Conservation (phyloP, 2,888 invertebrate species). For the Sympetrum striolatum region DNA sequence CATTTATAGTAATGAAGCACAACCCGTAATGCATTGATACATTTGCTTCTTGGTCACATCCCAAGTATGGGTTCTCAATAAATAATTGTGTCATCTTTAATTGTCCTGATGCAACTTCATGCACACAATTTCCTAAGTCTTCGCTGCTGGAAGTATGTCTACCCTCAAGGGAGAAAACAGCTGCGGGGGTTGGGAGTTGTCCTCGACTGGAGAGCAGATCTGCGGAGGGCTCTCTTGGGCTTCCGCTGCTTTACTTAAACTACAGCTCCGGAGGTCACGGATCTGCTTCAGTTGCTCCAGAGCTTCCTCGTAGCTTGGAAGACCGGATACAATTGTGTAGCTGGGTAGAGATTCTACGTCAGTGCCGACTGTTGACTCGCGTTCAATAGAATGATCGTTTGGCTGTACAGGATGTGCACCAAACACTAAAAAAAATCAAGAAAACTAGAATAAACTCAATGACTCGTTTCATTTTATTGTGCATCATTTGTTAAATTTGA, state of each 20-base stretch:
- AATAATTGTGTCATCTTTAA: background rate
- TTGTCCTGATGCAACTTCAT: background rate
- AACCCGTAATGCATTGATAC: background rate
- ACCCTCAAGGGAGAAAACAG: background rate
- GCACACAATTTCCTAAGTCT: background rate
- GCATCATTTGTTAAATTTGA: background rate
- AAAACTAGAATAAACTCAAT: background rate
- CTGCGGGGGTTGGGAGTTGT: background rate
- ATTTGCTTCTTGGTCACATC: background rate
- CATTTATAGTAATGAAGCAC: background rate
- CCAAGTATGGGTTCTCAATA: background rate
- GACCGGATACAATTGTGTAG: constrained; percentile 70
- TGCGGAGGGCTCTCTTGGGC: background rate
- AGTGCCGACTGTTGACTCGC: constrained; percentile 46
- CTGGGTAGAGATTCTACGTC: constrained; percentile 67
- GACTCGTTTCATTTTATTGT: background rate
- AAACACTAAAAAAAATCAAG: background rate
- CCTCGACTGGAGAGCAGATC: background rate
- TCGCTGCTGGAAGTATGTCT: background rate
- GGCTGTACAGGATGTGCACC: background rate
- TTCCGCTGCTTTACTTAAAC: constrained; percentile 6
- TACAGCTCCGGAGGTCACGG: constrained; percentile 47
- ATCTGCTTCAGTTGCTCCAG: constrained; percentile 65
- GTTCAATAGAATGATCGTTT: background rate
- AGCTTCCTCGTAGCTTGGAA: constrained; percentile 70